Percentiles rank a stretch among this genome's conserved stretches.
Conservation (phyloP, 1,140 invertebrate genomes). For the Drosophila obscura region DNA sequence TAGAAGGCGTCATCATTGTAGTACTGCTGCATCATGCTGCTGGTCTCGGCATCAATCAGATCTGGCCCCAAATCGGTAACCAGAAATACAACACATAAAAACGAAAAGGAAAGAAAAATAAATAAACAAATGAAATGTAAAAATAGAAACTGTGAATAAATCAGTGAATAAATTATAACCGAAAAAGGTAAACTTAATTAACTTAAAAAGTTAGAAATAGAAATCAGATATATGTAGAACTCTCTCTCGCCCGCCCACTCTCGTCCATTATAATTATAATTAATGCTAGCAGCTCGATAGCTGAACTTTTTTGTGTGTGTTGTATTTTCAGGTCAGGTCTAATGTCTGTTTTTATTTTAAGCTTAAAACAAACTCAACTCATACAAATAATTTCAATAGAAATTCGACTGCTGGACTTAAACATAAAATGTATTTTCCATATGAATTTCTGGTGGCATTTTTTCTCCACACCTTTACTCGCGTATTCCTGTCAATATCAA, state of each 20-base stretch:
- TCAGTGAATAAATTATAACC: constrained; percentile 16
- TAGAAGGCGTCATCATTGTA: constrained; percentile 82
- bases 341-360: background rate
- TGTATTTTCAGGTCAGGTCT: constrained; percentile 6
- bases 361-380: constrained; percentile 14
- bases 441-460: constrained; percentile 15
- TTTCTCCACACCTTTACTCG: constrained; percentile 36
- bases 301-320: constrained; percentile 23
- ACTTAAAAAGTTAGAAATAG: constrained; percentile 24
- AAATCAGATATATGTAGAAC: constrained; percentile 1
- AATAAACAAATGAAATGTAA: constrained; percentile 5
- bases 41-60: constrained; percentile 74
- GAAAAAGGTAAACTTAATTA: constrained; percentile 37
- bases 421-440: constrained; percentile 18
- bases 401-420: constrained; percentile 23
- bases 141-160: constrained; percentile 25
- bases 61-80: constrained; percentile 46
- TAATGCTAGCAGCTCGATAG: background rate
- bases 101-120: constrained; percentile 16
- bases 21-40: constrained; percentile 75
- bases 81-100: constrained; percentile 12
- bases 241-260: no score
- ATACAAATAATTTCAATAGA: constrained; percentile 27
- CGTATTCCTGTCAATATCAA: constrained; percentile 19
- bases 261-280: constrained; percentile 23